A percentile compares a stretch with the other conserved stretches of the same genome.
Evolutionary conservation across 2,888 invertebrate genomes (phyloP).

Genomic region (Thelaira solivaga): DNA sequence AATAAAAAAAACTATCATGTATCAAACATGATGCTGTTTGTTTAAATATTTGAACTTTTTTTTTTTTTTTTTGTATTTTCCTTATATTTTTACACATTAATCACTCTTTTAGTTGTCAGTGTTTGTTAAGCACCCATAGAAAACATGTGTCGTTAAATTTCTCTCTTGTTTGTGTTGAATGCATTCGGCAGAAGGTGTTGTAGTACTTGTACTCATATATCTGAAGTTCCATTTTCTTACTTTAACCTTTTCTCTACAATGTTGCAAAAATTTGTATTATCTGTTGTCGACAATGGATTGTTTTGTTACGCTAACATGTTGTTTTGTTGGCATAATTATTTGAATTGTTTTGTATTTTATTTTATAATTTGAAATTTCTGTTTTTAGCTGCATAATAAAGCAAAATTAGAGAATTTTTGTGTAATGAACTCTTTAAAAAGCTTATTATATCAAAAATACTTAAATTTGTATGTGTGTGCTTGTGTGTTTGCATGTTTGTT

Average conservation of each 20-base stretch:
- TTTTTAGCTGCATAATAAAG: neutral
- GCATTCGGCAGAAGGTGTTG: constrained; percentile 14
- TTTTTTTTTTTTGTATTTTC: too few relatives aligned
- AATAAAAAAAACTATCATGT: too few relatives aligned
- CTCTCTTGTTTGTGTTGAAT: neutral
- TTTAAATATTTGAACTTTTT: constrained; percentile 30
- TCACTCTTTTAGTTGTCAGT: constrained; percentile 32
- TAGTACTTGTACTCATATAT: too few relatives aligned
- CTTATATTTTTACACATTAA: constrained; percentile 28
- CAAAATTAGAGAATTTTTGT: neutral
- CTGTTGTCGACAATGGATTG: constrained; percentile 33
- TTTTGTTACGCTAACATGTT: neutral
- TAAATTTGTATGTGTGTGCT: too few relatives aligned
- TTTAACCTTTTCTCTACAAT: constrained; percentile 48
- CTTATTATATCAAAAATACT: too few relatives aligned
- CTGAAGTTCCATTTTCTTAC: constrained; percentile 28
- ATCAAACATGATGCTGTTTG: constrained; percentile 17
- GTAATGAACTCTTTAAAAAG: too few relatives aligned
- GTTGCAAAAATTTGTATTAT: constrained; percentile 39
- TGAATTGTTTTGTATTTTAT: constrained; percentile 1
- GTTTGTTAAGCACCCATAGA: neutral
- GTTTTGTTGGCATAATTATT: constrained; percentile 35
- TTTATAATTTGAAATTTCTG: neutral
- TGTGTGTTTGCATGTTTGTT: too few relatives aligned
- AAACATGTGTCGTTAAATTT: constrained; percentile 37